Evolutionary conservation across 2,113 vertebrate genomes (phyloP).

Genomic region (Crotalus viridis): DNA sequence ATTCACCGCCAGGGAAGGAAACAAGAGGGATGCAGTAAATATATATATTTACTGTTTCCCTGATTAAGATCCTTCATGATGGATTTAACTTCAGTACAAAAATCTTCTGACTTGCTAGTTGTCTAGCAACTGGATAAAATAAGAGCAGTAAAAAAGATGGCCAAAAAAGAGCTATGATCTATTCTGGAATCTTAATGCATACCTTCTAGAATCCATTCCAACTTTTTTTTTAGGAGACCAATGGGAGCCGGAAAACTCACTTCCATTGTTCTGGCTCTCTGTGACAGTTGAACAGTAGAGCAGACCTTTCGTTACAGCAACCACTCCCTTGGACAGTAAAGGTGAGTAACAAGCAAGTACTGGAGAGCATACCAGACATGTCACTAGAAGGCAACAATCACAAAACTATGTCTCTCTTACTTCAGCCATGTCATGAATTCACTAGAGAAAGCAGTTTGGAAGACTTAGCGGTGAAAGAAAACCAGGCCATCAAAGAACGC

Average conservation of each 20-base stretch:
- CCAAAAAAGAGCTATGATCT: background rate
- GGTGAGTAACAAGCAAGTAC: too few relatives aligned
- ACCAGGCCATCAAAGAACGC: too few relatives aligned
- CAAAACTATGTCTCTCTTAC: too few relatives aligned
- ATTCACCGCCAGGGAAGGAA: background rate
- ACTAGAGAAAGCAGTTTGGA: too few relatives aligned
- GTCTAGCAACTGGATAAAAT: background rate
- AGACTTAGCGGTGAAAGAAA: too few relatives aligned
- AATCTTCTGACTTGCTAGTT: background rate
- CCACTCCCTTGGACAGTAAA: background rate
- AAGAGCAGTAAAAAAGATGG: background rate
- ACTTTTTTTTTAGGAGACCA: background rate
- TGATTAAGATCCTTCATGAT: background rate
- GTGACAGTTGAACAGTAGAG: too few relatives aligned
- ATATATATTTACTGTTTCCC: background rate
- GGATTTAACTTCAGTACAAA: background rate
- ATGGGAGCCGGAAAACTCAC: background rate
- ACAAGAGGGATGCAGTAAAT: background rate
- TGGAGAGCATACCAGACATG: too few relatives aligned
- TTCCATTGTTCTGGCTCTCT: too few relatives aligned
- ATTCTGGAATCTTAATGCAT: too few relatives aligned
- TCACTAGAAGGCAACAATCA: too few relatives aligned
- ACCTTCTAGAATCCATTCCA: background rate
- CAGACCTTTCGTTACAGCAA: background rate
- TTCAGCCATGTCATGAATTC: too few relatives aligned